A percentile compares a stretch with the other conserved stretches of the same genome.
Conservation (phyloP, 1,140 invertebrate species). For the Pollicipes pollicipes region DNA sequence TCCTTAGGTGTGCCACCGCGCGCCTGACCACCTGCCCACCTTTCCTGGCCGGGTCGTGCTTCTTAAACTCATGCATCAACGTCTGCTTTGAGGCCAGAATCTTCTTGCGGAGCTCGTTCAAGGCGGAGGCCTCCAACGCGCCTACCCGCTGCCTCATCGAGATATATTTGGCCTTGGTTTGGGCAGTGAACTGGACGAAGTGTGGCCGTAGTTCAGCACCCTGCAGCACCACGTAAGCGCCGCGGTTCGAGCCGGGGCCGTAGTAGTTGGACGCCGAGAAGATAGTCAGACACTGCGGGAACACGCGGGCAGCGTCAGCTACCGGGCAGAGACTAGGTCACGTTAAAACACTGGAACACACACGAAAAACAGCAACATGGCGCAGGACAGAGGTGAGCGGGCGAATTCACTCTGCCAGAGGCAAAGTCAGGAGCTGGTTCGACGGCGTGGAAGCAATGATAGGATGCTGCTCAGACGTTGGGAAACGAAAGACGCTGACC, state of each 20-base stretch:
- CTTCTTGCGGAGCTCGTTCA: neutral
- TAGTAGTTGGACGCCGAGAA: conserved; percentile 92
- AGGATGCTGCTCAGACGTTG: too few species aligned
- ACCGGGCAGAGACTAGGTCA: too few species aligned
- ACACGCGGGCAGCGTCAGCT: too few species aligned
- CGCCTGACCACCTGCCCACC: too few species aligned
- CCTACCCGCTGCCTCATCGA: neutral
- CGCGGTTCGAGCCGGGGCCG: conserved; percentile 75
- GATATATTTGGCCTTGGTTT: conserved; percentile 2
- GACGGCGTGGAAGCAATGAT: too few species aligned
- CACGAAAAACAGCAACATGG: too few species aligned
- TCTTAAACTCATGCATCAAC: conserved; percentile 50
- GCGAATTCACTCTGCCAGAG: too few species aligned
- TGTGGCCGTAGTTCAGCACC: neutral
- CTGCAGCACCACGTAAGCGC: conserved; percentile 23
- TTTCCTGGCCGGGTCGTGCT: conserved; percentile 45
- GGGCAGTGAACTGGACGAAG: neutral
- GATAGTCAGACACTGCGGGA: conserved; percentile 50
- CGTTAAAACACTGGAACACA: too few species aligned
- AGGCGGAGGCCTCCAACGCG: neutral
- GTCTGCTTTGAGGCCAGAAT: conserved; percentile 40
- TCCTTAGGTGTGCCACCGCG: too few species aligned
- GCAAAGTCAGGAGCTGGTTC: too few species aligned
- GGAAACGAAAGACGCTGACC: too few species aligned
- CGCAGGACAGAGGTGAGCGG: too few species aligned